Base-by-base conservation (phyloP, 2,888 invertebrate genomes). In the Volucella inanis region DNA sequence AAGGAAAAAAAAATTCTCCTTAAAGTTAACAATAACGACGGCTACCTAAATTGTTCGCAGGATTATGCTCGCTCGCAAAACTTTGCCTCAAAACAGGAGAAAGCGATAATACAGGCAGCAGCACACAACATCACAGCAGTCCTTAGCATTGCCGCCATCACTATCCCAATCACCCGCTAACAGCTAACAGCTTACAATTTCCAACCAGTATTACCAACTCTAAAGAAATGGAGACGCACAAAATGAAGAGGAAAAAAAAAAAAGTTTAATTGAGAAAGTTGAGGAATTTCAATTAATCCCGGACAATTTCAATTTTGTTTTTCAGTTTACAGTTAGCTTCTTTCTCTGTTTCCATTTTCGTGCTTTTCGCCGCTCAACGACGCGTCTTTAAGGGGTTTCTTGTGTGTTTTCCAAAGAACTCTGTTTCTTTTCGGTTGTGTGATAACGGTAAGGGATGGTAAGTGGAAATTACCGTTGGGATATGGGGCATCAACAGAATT, bases 181-280 rank as follows among this genome's bases (percentile, higher is more conserved):
- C 22, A 22, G 22, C 22, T 22, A 22, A 22, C 2, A 22, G 2
- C 22, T 22, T 22, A 22, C 22, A 22, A 3, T 3, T 22, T 4
- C 22, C 22, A 22, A 4, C 22, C 22, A 22, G 22, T 22, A 22
- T 22, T 22, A 22, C 22, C 22, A 22, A 4, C 22, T 22, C 22
- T 22, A 3, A 22, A 22, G 22, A 22, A 22, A 22, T 62, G 52
- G 47, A 14, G 18, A 47, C 38, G 38, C 31, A n/a, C 4, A 49
- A 49, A 39, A 52, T 15, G 38, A 54, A 49, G n/a, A n/a, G n/a
- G 45, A n/a, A n/a, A n/a, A 72, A 75, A 74, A 77, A 76, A 90
- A 91, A 91, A 91, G 91, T 91, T 91, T 91, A 91, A 91, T 91
- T 91, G 91, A 89, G 91, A 91, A 91, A 91, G 91, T 91, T 91